A percentile compares a stretch with the other conserved stretches of the same genome.
Evolutionary conservation across 2,113 vertebrate species (phyloP).

Genomic region (Peucedramus taeniatus): DNA sequence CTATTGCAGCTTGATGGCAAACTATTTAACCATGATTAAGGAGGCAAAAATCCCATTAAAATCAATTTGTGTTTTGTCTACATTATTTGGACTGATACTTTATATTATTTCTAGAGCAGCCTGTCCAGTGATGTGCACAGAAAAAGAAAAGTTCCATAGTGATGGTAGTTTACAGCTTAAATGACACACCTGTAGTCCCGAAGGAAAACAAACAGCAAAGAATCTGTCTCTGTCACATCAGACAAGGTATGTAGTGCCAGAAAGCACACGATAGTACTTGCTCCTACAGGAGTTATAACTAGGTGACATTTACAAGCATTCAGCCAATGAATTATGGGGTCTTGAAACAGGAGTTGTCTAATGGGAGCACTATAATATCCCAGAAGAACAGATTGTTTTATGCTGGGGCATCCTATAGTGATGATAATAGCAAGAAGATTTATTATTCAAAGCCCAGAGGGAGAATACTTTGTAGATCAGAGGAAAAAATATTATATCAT

Average conservation of each 20-base stretch:
- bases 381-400: background rate
- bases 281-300: constrained; percentile 5
- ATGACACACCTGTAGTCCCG: background rate
- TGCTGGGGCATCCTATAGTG: background rate
- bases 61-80: background rate
- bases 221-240: background rate
- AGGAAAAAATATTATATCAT: background rate
- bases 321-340: constrained; percentile 22
- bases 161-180: background rate
- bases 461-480: background rate
- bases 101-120: background rate
- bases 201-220: background rate
- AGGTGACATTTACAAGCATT: constrained; percentile 43
- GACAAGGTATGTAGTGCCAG: background rate
- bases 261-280: background rate
- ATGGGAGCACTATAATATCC: background rate
- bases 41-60: background rate
- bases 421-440: background rate
- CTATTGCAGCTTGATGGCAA: background rate
- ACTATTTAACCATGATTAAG: background rate
- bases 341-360: constrained; percentile 8
- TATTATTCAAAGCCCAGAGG: background rate
- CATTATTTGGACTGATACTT: background rate
- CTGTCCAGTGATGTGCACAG: background rate
- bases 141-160: background rate